Percentiles rank a stretch among this genome's conserved stretches.
These are phyloP conservation scores for Holacanthus passer DNA, from an alignment of 2,113 vertebrate genomes.

Conservation along the genomic window DNA sequence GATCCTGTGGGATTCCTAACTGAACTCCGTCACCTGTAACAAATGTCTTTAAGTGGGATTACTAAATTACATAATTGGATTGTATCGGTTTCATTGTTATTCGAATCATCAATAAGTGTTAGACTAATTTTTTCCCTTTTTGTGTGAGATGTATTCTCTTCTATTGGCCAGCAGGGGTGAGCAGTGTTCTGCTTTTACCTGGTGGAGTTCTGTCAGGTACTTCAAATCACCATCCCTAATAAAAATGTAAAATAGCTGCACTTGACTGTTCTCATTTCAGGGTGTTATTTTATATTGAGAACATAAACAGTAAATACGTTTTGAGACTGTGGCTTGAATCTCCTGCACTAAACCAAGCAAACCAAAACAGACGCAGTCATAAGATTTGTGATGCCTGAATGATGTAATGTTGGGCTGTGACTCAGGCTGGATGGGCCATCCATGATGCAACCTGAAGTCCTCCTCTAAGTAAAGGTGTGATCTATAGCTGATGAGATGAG, in stretches of 20 bases:
- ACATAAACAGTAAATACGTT: neutral
- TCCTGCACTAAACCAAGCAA: neutral
- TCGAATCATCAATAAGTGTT: no score
- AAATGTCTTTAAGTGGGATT: no score
- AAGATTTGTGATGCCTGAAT: constrained; percentile 8
- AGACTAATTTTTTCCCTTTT: no score
- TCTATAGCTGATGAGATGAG: constrained; percentile 10
- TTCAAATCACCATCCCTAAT: neutral
- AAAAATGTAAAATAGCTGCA: neutral
- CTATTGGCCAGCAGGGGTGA: constrained; percentile 4
- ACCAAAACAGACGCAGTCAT: neutral
- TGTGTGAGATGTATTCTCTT: neutral
- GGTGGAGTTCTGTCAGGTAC: neutral
- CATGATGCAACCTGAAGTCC: constrained; percentile 36
- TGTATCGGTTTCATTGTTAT: no score
- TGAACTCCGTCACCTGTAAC: no score
- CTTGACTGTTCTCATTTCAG: neutral
- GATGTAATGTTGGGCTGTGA: constrained; percentile 35
- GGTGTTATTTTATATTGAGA: neutral
- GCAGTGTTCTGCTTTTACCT: constrained; percentile 5
- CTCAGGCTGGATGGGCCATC: neutral
- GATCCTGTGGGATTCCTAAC: no score
- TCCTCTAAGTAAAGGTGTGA: constrained; percentile 13
- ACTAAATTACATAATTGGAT: no score
- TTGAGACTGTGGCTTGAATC: neutral